phyloP scores from a whole-genome alignment of 2,888 invertebrate genomes.

The Frankliniella intonsa region DNA sequence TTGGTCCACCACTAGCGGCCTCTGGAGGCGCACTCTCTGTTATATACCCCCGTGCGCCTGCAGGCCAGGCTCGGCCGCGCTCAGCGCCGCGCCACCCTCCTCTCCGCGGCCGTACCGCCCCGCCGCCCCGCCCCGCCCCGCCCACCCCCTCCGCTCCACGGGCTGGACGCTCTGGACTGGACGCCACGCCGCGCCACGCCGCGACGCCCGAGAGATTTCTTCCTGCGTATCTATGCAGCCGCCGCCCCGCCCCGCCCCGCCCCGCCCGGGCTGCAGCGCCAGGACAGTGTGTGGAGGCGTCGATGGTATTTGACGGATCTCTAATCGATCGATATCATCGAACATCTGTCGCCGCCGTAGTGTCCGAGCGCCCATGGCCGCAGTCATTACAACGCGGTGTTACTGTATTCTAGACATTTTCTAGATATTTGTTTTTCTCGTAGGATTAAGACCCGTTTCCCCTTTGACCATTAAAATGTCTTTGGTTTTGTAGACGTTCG shows the following conservation, averaged over 20 bases:
- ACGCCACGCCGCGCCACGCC: background rate
- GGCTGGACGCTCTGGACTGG: background rate
- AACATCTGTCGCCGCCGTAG: too few species aligned
- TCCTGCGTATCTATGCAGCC: background rate
- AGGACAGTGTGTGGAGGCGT: background rate
- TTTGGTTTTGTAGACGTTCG: too few species aligned
- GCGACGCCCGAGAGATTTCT: background rate
- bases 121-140: background rate
- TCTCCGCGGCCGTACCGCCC: background rate
- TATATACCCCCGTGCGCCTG: conserved; percentile 12
- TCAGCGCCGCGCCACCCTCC: background rate
- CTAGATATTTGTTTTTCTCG: too few species aligned
- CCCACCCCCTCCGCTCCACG: background rate
- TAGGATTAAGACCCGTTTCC: too few species aligned
- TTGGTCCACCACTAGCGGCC: conserved; percentile 17
- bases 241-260: background rate
- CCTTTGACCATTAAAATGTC: too few species aligned
- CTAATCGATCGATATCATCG: too few species aligned
- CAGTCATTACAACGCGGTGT: too few species aligned
- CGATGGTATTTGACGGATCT: background rate
- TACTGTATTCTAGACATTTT: too few species aligned
- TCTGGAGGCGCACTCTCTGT: background rate
- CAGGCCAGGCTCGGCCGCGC: too few species aligned
- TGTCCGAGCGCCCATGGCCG: too few species aligned
- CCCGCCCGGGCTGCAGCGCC: too few species aligned